Evolutionary conservation across 2,888 invertebrate genomes (phyloP), one percentile per base, ranked within the genome.

Genomic region (Herminia tarsipennalis): DNA sequence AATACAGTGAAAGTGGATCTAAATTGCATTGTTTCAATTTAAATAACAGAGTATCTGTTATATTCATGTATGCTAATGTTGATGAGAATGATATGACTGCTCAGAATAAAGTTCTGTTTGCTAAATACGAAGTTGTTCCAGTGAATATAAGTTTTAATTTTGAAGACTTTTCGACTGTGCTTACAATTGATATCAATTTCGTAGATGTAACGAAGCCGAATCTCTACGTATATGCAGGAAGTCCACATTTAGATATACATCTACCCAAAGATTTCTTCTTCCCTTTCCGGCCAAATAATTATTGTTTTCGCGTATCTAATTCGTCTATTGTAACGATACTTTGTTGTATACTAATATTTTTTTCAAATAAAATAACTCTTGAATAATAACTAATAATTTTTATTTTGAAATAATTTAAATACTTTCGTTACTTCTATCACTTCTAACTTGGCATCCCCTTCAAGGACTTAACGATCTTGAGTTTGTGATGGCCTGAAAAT

Each of bases 261-360:
- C 86, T 96, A 40, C 95, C 96, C 1, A 91, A 92, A 57, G 94
- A 95, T 76, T 96, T 96, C 76, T 96, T 96, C 78, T 95, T 95
- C 71, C 96, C 96, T 1, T 94, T 94, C 62, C 79, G 92, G 40
- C 78, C 80, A 20, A 88, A 77, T 56, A 66, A 67, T 41, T 66
- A 62, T 53, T 22, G 62, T 53, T 24, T 32, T 18, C 39, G 32
- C 20, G 35, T 45, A 37, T 43, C 39, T 42, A 57, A 48, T 38
- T 42, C 30, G 20, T 61, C 43, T 38, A 56, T 56, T 43, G 58
- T 56, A 61, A 58, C 51, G 43, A 64, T 54, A 51, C 66, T 57
- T 17, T 57, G 52, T 40, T 30, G 47, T 48, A 24, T 54, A 39
- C 46, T 66, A 29, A 49, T 64, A 56, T 50, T 54, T 50, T 60